Base-by-base conservation (phyloP, 2,888 invertebrate species). In the Metopia argyrocephala region DNA sequence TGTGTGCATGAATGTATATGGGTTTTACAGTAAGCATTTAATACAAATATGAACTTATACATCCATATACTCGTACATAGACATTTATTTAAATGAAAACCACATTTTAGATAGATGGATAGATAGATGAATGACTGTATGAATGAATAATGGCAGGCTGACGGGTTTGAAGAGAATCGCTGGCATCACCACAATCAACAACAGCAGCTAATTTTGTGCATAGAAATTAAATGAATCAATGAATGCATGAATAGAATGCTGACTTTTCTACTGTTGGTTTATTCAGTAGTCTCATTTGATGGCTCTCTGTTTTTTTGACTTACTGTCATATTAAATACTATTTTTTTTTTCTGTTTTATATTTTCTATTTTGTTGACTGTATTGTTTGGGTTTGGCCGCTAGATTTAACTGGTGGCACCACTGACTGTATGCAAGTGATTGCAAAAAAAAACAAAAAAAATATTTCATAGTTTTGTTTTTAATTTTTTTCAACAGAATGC, bases 341-440 rank as follows among this genome's bases (percentile, higher is more conserved):
- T 31, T 31, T 2, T 31, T n/a, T n/a, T n/a, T 31, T 2, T 31
- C 3, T 31, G 12, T 12, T 12, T 9, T 0, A 9, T 9, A 2
- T 31, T 31, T 31, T 31, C 3, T 3, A 3, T 12, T 31, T 31
- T 31, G 31, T 31, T 12, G 31, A 31, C 31, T 31, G 3, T 12
- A 31, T 31, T 12, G 31, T 31, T 31, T 31, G 12, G n/a, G n/a
- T 31, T 31, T 12, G 31, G 12, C 31, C 12, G 31, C 31, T 31
- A 1, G 31, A 9, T 31, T 31, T 31, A 2, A 9, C 9, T n/a
- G n/a, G n/a, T n/a, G n/a, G 28, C 18, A 3, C 38, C 18, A 31
- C 48, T 54, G 54, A 20, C 31, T 18, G 27, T 31, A 50, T 70
- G 61, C 15, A 70, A 64, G 56, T 73, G 74, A 65, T n/a, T n/a